Evolutionary conservation across 2,888 invertebrate species (phyloP).

Genomic region (Crematogaster levior): DNA sequence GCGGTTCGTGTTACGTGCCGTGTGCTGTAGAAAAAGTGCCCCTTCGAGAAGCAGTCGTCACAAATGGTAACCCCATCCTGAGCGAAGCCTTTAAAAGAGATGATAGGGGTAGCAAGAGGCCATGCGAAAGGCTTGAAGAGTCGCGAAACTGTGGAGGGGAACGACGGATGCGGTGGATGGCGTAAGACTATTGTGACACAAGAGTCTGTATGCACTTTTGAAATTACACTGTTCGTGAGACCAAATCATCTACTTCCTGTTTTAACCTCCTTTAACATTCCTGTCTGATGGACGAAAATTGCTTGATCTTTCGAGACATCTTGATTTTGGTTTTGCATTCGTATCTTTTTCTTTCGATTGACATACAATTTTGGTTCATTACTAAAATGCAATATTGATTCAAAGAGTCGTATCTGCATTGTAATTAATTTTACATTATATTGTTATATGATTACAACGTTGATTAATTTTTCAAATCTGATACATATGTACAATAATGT

Average conservation of each 20-base stretch:
- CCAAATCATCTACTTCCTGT: slow-evolving; percentile 49
- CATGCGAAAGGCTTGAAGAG: slow-evolving; percentile 74
- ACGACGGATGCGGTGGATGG: slow-evolving; percentile 43
- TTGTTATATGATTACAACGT: not conserved
- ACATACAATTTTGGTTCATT: not conserved
- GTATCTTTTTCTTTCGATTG: not conserved
- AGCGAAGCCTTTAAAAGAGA: slow-evolving; percentile 80
- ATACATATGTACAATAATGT: not conserved
- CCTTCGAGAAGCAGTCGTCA: slow-evolving; percentile 77
- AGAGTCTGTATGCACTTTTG: slow-evolving; percentile 70
- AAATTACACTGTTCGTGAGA: slow-evolving; percentile 31
- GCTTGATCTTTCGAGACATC: not conserved
- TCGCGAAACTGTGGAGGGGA: slow-evolving; percentile 62
- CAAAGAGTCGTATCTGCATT: not conserved
- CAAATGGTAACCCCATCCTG: slow-evolving; percentile 80
- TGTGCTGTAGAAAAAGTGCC: slow-evolving; percentile 61
- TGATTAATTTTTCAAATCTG: not conserved
- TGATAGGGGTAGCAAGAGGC: slow-evolving; percentile 76
- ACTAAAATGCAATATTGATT: not conserved
- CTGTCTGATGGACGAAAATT: slow-evolving; percentile 19
- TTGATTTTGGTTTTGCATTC: not conserved
- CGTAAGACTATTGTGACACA: slow-evolving; percentile 73
- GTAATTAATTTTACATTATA: not conserved
- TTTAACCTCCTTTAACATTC: slow-evolving; percentile 47
- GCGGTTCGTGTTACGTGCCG: slow-evolving; percentile 50